Evolutionary conservation across 2,113 vertebrate genomes (phyloP).

Genomic region (Eublepharis macularius): DNA sequence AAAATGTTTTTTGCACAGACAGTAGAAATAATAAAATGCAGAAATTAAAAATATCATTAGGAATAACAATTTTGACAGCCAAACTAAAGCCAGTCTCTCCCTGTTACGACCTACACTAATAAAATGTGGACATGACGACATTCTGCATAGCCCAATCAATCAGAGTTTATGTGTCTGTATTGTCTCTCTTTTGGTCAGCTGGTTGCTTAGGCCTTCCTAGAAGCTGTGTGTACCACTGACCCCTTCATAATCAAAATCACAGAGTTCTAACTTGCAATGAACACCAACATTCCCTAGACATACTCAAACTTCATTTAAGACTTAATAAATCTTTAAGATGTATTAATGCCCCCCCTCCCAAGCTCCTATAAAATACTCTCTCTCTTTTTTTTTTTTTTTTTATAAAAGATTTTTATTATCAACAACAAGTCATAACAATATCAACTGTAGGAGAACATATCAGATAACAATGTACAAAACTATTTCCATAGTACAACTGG

Average conservation of each 20-base stretch:
- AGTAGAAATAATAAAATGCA: background rate
- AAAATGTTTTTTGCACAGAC: background rate
- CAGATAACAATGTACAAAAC: too few species aligned
- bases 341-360: too few species aligned
- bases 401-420: too few species aligned
- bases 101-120: background rate
- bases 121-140: background rate
- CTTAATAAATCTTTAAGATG: too few species aligned
- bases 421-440: too few species aligned
- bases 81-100: background rate
- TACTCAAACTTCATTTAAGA: background rate
- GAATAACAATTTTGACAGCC: background rate
- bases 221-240: background rate
- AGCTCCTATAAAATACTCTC: too few species aligned
- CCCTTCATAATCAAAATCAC: background rate
- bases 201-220: background rate
- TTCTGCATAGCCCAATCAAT: background rate
- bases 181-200: background rate
- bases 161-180: background rate
- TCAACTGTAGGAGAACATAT: too few species aligned
- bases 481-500: too few species aligned
- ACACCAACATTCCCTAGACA: background rate
- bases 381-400: too few species aligned
- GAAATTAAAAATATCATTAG: slow-evolving; percentile 7
- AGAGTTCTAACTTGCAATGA: background rate